Evolutionary conservation across 2,113 vertebrate species (phyloP).

Genomic region (Vicugna pacos): DNA sequence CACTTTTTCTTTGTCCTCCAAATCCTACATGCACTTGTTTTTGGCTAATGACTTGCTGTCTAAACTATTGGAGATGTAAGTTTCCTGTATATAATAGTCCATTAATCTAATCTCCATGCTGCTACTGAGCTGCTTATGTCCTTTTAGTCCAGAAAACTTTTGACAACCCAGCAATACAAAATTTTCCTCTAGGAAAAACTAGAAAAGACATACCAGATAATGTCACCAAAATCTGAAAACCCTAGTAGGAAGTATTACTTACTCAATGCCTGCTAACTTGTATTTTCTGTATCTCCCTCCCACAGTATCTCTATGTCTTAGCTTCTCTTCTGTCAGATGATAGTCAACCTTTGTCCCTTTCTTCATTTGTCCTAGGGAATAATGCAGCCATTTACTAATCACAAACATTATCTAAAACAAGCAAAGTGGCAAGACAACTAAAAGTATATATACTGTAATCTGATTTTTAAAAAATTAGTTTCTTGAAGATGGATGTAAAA

Average conservation of each 20-base stretch:
- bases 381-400: background rate
- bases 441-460: background rate
- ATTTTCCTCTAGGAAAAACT: background rate
- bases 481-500: constrained; percentile 43
- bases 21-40: background rate
- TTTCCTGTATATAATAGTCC: background rate
- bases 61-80: background rate
- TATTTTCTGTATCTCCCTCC: background rate
- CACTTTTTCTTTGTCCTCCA: background rate
- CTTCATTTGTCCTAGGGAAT: background rate
- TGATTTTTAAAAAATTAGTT: background rate
- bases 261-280: background rate
- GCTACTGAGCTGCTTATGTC: background rate
- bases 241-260: background rate
- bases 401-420: background rate
- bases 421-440: background rate
- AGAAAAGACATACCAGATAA: background rate
- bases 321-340: background rate
- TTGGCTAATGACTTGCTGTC: background rate
- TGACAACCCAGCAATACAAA: background rate
- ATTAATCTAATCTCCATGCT: background rate
- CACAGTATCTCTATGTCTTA: background rate
- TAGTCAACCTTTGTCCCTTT: background rate
- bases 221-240: background rate
- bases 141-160: background rate